These are phyloP conservation scores for Chelon labrosus DNA, from an alignment of 2,797 vertebrate genomes.

Conservation along the genomic window DNA sequence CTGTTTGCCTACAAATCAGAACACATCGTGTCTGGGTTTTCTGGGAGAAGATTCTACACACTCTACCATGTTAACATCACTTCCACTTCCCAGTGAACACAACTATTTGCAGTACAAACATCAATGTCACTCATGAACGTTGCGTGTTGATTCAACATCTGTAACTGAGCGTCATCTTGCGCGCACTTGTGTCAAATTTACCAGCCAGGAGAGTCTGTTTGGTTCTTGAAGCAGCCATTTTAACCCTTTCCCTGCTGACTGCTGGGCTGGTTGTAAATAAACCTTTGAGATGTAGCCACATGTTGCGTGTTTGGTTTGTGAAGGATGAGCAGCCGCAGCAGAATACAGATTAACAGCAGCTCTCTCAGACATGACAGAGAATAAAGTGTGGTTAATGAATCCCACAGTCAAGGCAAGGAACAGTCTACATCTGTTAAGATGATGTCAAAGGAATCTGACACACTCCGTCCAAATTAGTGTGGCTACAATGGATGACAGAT, in stretches of 20 bases:
- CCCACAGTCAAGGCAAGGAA: slow-evolving; percentile 20
- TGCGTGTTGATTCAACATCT: not conserved
- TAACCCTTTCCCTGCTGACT: slow-evolving; percentile 5
- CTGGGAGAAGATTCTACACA: not conserved
- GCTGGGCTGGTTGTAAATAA: slow-evolving; percentile 37
- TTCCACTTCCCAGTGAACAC: slow-evolving; percentile 7
- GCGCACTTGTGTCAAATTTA: slow-evolving; percentile 16
- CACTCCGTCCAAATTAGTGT: not conserved
- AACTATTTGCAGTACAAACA: slow-evolving; percentile 17
- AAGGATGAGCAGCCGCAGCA: slow-evolving; percentile 18
- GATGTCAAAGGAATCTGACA: slow-evolving; percentile 30
- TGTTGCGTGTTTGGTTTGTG: slow-evolving; percentile 35
- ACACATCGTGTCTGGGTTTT: slow-evolving; percentile 18
- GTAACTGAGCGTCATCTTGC: slow-evolving; percentile 7
- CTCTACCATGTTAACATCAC: slow-evolving; percentile 28
- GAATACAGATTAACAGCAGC: slow-evolving; percentile 53
- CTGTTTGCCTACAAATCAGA: slow-evolving; percentile 33
- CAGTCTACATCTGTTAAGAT: slow-evolving; percentile 17
- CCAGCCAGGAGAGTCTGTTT: not conserved
- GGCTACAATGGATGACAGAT: slow-evolving; percentile 1
- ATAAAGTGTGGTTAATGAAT: slow-evolving; percentile 43
- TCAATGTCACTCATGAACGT: slow-evolving; percentile 1
- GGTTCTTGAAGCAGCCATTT: slow-evolving; percentile 14
- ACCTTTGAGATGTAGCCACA: slow-evolving; percentile 28
- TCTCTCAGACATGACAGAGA: slow-evolving; percentile 27